Evolutionary conservation across 2,888 invertebrate species (phyloP).

Genomic region (Drosophila meridiana): DNA sequence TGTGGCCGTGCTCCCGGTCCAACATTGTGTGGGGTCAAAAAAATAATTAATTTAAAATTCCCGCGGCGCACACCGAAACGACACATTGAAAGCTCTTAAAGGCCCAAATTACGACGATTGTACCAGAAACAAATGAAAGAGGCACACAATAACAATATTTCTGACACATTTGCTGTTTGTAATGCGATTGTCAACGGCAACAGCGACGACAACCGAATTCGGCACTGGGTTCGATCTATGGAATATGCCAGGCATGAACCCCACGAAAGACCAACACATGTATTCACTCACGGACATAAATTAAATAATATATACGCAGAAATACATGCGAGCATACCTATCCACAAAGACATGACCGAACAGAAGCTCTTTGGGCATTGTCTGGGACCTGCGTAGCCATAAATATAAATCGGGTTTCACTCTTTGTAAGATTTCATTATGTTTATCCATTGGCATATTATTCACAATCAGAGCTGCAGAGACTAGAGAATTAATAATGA

Average conservation of each 20-base stretch:
- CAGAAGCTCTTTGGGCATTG: slow-evolving; percentile 5
- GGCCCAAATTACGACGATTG: slow-evolving; percentile 79
- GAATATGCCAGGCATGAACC: slow-evolving; percentile 52
- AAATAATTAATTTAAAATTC: slow-evolving; percentile 81
- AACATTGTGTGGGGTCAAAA: slow-evolving; percentile 78
- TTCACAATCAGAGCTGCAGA: not conserved
- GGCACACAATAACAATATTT: slow-evolving; percentile 71
- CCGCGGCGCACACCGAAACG: slow-evolving; percentile 70
- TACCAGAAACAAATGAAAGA: slow-evolving; percentile 73
- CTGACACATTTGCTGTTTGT: slow-evolving; percentile 76
- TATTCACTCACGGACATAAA: slow-evolving; percentile 3
- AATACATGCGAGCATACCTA: not conserved
- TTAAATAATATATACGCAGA: slow-evolving; percentile 1
- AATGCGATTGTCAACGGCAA: slow-evolving; percentile 69
- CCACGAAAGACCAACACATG: slow-evolving; percentile 12
- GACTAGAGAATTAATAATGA: not conserved
- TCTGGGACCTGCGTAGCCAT: slow-evolving; percentile 3
- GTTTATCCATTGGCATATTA: not conserved
- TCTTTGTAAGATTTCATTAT: not conserved
- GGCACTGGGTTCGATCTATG: slow-evolving; percentile 52
- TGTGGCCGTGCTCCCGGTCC: slow-evolving; percentile 27
- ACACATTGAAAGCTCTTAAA: slow-evolving; percentile 81
- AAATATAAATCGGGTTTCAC: slow-evolving; percentile 3
- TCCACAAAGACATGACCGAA: slow-evolving; percentile 1
- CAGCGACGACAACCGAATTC: slow-evolving; percentile 67